These are phyloP conservation scores for Manis javanica DNA, from an alignment of 2,797 vertebrate species.

Conservation along the genomic window DNA sequence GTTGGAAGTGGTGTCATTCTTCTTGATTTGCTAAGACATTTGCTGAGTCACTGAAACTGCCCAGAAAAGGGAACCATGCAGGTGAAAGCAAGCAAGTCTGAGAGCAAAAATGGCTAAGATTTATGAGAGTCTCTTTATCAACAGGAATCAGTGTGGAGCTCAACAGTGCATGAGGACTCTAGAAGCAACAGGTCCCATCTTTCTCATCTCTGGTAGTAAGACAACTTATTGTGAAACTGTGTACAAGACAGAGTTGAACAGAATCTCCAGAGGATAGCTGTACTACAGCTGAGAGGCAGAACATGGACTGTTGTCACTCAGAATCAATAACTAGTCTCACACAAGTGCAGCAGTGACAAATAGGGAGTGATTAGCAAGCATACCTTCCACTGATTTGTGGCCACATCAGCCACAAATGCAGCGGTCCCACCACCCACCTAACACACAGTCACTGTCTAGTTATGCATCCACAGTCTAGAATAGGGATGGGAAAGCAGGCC, in stretches of 20 bases:
- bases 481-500: background rate
- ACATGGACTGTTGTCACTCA: background rate
- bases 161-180: background rate
- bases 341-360: background rate
- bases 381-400: background rate
- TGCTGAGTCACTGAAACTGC: background rate
- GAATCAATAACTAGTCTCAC: background rate
- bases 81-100: conserved; percentile 2
- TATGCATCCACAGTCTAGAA: background rate
- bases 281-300: background rate
- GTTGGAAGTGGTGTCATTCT: background rate
- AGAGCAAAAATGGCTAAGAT: background rate
- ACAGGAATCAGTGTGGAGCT: background rate
- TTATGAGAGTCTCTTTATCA: conserved; percentile 13
- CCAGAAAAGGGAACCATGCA: background rate
- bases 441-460: background rate
- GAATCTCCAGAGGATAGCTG: background rate
- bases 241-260: background rate
- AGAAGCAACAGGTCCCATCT: background rate
- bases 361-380: background rate
- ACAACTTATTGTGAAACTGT: background rate
- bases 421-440: background rate
- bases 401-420: background rate
- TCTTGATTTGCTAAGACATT: background rate
- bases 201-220: background rate